Base-by-base conservation (phyloP, 1,140 invertebrate genomes). In the Tetramorium alpestre region DNA sequence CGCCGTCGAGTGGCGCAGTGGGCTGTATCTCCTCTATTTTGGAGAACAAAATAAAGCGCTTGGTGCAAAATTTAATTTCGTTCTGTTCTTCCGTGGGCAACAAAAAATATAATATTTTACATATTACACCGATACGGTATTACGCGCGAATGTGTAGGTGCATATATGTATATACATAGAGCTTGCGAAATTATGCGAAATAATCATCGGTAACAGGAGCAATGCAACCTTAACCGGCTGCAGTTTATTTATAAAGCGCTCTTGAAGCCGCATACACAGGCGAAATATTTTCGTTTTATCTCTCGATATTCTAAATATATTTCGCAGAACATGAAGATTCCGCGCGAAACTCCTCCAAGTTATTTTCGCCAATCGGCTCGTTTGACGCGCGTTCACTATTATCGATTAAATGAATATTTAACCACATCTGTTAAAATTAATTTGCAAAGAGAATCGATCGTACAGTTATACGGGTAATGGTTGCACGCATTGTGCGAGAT, bases 201-300 rank as follows among this genome's bases (percentile, higher is more conserved):
- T 44, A 69, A 78, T 51, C n/a, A 5, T 56, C 33, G 33, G 10
- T 41, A 62, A 6, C 18, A 41, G 16, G 58, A 78, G 44, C 51
- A 51, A 25, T 69, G 58, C 54, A 84, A 75, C 54, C 69, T 75
- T 84, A 84, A 84, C 51, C 8, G 54, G 69, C 80, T 84, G n/a
- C 69, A 33, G 56, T 60, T 84, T 84, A 84, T 84, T 84, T 84
- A 84, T 84, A 75, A 84, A 60, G n/a, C 56, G 80, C 44, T 84
- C 80, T 84, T 84, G 80, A 84, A 62, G 44, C 25, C 38, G 80
- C 67, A 22, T 70, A 73, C 38, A 38, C 78, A 38, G 22, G 33
- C 54, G 69, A 84, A 73, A 84, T 75, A 75, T 84, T 73, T 75
- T 73, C 69, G 80, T 84, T 75, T 84, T 84, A 84, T 84, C 80